Conservation (phyloP, 2,113 vertebrate genomes). For the Pyrgilauda ruficollis region DNA sequence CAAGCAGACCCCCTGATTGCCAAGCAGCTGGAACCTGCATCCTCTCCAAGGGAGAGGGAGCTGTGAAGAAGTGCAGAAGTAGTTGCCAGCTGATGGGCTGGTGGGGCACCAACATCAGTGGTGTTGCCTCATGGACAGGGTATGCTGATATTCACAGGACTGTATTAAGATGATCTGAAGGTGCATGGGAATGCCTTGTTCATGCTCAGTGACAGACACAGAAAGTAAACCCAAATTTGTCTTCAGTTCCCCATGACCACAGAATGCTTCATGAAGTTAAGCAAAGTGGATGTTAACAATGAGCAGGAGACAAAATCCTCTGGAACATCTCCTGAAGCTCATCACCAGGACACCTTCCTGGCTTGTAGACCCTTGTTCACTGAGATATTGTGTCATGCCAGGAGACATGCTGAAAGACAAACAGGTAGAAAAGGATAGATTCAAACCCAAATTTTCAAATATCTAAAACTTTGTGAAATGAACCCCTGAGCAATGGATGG, state of each 20-base stretch:
- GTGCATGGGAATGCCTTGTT: not conserved
- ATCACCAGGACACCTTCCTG: rapidly evolving
- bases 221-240: not conserved
- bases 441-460: not conserved
- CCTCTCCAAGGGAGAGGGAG: not conserved
- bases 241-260: not conserved
- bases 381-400: not conserved
- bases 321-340: not conserved
- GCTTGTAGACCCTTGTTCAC: not conserved
- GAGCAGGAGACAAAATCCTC: not conserved
- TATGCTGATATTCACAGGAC: not conserved
- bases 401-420: not conserved
- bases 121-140: not conserved
- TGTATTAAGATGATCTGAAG: not conserved
- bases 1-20: not conserved
- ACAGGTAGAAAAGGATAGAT: not conserved
- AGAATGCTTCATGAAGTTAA: not conserved
- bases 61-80: not conserved
- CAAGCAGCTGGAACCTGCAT: not conserved
- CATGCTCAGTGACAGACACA: not conserved
- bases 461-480: not conserved
- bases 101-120: not conserved
- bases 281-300: not conserved
- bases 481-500: not conserved
- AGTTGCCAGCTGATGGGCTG: not conserved